Percentiles rank a stretch among this genome's conserved stretches.
phyloP scores from a whole-genome alignment of 2,797 vertebrate species.

The Arctocebus calabarensis region DNA sequence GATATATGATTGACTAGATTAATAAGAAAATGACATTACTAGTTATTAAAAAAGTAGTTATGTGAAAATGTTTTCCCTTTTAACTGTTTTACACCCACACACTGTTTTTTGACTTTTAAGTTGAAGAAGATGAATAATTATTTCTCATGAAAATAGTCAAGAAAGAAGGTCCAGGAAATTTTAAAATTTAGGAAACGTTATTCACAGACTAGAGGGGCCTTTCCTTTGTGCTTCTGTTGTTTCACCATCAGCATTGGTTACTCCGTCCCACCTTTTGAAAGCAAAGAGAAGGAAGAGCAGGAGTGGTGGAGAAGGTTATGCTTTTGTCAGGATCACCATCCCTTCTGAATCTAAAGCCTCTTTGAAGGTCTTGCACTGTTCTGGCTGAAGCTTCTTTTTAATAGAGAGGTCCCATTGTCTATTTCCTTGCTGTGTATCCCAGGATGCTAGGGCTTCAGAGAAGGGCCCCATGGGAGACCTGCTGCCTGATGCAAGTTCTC shows the following conservation, averaged over 20 bases:
- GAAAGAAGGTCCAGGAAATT: not conserved
- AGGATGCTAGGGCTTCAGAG: not conserved
- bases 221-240: too few species aligned
- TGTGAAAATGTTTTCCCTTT: not conserved
- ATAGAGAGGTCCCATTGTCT: not conserved
- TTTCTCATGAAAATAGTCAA: not conserved
- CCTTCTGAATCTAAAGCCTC: too few species aligned
- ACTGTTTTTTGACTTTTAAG: not conserved
- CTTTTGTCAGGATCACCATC: not conserved
- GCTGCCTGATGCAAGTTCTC: not conserved
- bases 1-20: not conserved
- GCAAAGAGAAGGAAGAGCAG: not conserved
- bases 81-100: not conserved
- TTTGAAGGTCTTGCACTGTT: not conserved
- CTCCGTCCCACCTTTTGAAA: not conserved
- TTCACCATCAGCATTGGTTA: not conserved
- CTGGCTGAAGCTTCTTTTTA: not conserved
- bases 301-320: not conserved
- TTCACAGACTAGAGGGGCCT: not conserved
- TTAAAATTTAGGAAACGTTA: not conserved
- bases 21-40: not conserved
- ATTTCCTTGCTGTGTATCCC: not conserved
- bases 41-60: not conserved
- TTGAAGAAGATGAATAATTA: not conserved
- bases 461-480: not conserved